These are phyloP conservation scores for Numenius phaeopus DNA, from an alignment of 2,797 vertebrate genomes.

Conservation along the genomic window DNA sequence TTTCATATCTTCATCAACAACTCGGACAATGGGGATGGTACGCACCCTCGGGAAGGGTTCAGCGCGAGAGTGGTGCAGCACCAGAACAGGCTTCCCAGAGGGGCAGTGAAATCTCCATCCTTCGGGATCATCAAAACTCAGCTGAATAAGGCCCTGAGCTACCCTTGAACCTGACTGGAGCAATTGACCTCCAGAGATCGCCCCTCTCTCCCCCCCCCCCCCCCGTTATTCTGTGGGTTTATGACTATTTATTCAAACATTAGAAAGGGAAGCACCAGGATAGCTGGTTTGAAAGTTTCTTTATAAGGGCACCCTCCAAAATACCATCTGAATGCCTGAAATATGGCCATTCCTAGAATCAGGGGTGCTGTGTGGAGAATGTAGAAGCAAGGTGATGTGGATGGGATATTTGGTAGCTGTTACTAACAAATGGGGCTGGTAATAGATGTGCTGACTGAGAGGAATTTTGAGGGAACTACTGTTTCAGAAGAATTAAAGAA, in stretches of 20 bases:
- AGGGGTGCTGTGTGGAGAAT: not conserved
- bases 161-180: not conserved
- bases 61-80: not conserved
- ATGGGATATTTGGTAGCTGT: not conserved
- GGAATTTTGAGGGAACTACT: not conserved
- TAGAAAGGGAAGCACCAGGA: not conserved
- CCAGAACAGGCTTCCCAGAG: not conserved
- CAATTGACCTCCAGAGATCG: not conserved
- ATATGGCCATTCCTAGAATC: not conserved
- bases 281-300: not conserved
- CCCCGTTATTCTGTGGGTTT: not conserved
- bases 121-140: not conserved
- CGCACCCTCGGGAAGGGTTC: fast-evolving
- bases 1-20: not conserved
- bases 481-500: not conserved
- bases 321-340: not conserved
- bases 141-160: not conserved
- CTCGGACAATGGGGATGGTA: not conserved
- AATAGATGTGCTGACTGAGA: not conserved
- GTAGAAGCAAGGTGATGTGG: not conserved
- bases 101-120: not conserved
- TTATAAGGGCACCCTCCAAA: not conserved
- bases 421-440: not conserved
- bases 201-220: too few species aligned
- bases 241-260: not conserved